Evolutionary conservation across 1,140 invertebrate species (phyloP).

Genomic region (Rhyacophila brunnea): DNA sequence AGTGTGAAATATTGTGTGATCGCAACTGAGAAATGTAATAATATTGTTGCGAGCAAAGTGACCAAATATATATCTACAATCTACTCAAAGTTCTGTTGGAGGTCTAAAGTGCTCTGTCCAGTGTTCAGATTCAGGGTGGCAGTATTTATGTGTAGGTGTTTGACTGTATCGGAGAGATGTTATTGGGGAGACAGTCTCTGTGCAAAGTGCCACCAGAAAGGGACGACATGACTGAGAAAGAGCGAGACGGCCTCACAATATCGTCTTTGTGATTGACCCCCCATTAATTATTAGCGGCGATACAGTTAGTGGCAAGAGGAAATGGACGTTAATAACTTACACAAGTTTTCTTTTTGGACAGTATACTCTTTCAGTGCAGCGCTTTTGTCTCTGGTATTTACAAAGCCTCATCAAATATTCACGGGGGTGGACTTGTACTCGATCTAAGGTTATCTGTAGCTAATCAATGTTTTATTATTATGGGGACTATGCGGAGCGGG

Average conservation of each 20-base stretch:
- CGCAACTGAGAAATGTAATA: no score
- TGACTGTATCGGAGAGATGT: slow-evolving; percentile 5
- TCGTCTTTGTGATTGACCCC: slow-evolving; percentile 53
- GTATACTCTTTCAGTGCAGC: slow-evolving; percentile 21
- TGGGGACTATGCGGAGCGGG: slow-evolving; percentile 13
- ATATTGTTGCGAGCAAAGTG: no score
- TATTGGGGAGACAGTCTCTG: slow-evolving; percentile 4
- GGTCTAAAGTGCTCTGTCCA: background rate
- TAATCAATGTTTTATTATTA: slow-evolving; percentile 37
- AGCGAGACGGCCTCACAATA: slow-evolving; percentile 47
- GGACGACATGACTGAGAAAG: slow-evolving; percentile 18
- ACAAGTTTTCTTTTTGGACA: slow-evolving; percentile 44
- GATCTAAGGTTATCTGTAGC: slow-evolving; percentile 26
- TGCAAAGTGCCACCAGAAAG: background rate
- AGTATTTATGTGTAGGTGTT: background rate
- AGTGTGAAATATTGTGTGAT: no score
- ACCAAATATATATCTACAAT: no score
- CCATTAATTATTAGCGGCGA: slow-evolving; percentile 56
- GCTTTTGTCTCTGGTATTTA: slow-evolving; percentile 28
- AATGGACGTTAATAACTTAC: slow-evolving; percentile 44
- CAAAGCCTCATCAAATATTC: slow-evolving; percentile 32
- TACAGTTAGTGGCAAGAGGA: slow-evolving; percentile 43
- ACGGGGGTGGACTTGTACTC: slow-evolving; percentile 11
- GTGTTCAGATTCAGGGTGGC: slow-evolving; percentile 9
- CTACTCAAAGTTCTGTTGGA: no score